Conservation (phyloP, 2,113 vertebrate species). For the Zosterops pallidus region DNA sequence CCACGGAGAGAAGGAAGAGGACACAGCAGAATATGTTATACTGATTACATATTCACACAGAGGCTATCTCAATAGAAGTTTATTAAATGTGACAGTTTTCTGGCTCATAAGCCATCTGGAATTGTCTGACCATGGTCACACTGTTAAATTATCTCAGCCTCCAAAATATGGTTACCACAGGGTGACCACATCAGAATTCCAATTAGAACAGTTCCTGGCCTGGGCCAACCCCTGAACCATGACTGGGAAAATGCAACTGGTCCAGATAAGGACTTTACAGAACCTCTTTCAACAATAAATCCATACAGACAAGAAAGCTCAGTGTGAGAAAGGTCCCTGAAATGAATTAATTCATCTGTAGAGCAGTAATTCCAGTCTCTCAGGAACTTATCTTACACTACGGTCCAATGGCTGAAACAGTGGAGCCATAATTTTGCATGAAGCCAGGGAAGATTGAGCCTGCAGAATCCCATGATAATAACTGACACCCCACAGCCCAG, state of each 20-base stretch:
- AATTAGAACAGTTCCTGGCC: background rate
- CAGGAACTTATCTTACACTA: background rate
- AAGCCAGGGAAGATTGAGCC: background rate
- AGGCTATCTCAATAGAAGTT: background rate
- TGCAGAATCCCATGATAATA: background rate
- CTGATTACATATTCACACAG: background rate
- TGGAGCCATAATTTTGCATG: background rate
- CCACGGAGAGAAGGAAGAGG: background rate
- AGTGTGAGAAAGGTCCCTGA: background rate
- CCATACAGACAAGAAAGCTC: background rate
- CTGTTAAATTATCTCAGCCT: background rate
- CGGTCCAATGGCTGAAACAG: background rate
- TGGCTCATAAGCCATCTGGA: background rate
- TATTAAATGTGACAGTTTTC: conserved; percentile 8
- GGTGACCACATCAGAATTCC: background rate
- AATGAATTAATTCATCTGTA: background rate
- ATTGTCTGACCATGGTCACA: background rate
- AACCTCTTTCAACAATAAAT: background rate
- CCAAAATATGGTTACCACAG: background rate
- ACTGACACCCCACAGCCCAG: background rate
- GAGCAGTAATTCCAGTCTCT: background rate
- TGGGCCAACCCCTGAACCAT: background rate
- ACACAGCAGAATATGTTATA: background rate
- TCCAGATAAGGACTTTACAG: background rate
- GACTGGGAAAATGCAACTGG: background rate